Evolutionary conservation across 2,113 vertebrate species (phyloP).

Genomic region (Siniperca chuatsi): DNA sequence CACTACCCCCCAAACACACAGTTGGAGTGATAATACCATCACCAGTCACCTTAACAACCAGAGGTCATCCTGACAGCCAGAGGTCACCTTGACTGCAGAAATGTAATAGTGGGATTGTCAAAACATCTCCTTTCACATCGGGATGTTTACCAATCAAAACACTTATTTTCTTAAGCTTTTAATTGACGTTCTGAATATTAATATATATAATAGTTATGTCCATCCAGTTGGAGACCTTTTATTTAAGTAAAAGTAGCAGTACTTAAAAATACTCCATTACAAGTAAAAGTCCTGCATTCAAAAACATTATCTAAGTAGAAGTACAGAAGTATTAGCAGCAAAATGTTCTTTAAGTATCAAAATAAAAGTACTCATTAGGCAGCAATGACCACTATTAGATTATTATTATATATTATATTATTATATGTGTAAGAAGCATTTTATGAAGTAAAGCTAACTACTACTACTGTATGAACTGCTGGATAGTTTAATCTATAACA

Average conservation of each 20-base stretch:
- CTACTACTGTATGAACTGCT: neutral
- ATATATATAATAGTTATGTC: too few relatives aligned
- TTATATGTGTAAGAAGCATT: neutral
- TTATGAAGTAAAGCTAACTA: neutral
- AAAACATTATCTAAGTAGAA: neutral
- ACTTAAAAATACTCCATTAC: neutral
- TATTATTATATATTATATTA: too few relatives aligned
- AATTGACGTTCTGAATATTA: neutral
- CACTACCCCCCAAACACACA: neutral
- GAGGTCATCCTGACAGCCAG: slow-evolving; percentile 39
- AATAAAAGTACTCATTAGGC: neutral
- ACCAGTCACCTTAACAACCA: slow-evolving; percentile 27
- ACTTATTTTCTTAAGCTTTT: neutral
- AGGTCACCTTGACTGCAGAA: slow-evolving; percentile 39
- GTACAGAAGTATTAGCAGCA: neutral
- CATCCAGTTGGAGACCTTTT: neutral
- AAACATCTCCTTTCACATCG: too few relatives aligned
- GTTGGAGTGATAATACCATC: slow-evolving; percentile 3
- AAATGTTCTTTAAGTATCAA: neutral
- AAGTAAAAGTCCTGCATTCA: neutral
- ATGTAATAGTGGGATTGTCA: too few relatives aligned
- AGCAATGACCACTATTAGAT: neutral
- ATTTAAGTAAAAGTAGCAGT: neutral
- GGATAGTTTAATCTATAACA: neutral
- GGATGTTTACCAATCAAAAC: too few relatives aligned